phyloP scores from a whole-genome alignment of 2,797 vertebrate genomes.

The Menidia menidia region DNA sequence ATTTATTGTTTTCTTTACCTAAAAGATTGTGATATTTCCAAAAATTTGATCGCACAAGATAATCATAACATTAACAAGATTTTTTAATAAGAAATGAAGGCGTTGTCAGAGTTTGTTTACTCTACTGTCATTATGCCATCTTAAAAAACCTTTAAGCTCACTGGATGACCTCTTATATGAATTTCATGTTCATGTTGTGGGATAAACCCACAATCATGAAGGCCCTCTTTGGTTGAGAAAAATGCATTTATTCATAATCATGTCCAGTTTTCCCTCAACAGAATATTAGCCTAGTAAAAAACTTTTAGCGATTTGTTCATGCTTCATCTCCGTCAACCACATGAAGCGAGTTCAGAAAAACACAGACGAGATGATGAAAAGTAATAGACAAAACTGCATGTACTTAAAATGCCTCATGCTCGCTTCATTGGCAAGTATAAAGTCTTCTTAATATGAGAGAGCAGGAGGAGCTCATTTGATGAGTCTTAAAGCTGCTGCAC shows the following conservation, averaged over 20 bases:
- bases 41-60: too few relatives aligned
- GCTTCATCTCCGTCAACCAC: neutral
- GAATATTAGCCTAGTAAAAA: neutral
- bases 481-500: constrained; percentile 3
- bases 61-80: too few relatives aligned
- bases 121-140: neutral
- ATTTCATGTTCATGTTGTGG: constrained; percentile 1
- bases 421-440: neutral
- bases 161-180: neutral
- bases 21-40: too few relatives aligned
- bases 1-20: neutral
- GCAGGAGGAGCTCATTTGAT: neutral
- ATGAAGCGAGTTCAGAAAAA: too few relatives aligned
- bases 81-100: too few relatives aligned
- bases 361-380: neutral
- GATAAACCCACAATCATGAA: neutral
- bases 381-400: neutral
- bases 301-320: neutral
- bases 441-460: neutral
- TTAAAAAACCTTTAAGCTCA: too few relatives aligned
- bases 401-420: neutral
- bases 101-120: neutral
- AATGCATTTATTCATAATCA: too few relatives aligned
- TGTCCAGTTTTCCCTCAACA: too few relatives aligned
- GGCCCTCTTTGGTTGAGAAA: too few relatives aligned